Conservation (phyloP, 2,888 invertebrate species). For the Philaethria dido region DNA sequence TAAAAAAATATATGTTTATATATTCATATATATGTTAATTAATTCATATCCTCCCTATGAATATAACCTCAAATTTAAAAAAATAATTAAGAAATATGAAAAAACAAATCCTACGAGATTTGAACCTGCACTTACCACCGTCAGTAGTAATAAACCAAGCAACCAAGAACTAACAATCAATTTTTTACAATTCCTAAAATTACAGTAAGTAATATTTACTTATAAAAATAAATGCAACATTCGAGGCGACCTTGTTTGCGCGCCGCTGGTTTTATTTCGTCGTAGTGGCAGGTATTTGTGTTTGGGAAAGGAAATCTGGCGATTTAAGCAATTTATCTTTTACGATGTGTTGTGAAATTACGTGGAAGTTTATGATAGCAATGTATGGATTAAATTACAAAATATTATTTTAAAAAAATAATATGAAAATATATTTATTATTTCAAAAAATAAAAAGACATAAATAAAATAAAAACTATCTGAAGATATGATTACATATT, state of each 20-base stretch:
- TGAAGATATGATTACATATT: no score
- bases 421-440: not conserved
- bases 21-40: no score
- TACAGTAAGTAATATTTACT: slow-evolving; percentile 19
- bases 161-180: no score
- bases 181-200: slow-evolving; percentile 29
- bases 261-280: slow-evolving; percentile 36
- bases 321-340: slow-evolving; percentile 36
- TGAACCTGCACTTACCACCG: slow-evolving; percentile 44
- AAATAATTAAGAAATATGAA: no score
- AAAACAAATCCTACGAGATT: slow-evolving; percentile 27
- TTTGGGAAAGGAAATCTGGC: slow-evolving; percentile 34
- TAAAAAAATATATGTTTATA: no score
- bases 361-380: slow-evolving; percentile 17
- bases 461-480: no score
- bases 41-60: no score
- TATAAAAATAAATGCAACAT: slow-evolving; percentile 29
- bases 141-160: no score
- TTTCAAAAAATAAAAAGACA: no score
- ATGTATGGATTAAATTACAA: slow-evolving; percentile 3
- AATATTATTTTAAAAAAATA: not conserved
- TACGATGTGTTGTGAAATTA: slow-evolving; percentile 28
- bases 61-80: no score
- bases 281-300: slow-evolving; percentile 26
- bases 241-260: slow-evolving; percentile 35